Conservation (phyloP, 2,888 invertebrate species). For the Diaperis boleti region DNA sequence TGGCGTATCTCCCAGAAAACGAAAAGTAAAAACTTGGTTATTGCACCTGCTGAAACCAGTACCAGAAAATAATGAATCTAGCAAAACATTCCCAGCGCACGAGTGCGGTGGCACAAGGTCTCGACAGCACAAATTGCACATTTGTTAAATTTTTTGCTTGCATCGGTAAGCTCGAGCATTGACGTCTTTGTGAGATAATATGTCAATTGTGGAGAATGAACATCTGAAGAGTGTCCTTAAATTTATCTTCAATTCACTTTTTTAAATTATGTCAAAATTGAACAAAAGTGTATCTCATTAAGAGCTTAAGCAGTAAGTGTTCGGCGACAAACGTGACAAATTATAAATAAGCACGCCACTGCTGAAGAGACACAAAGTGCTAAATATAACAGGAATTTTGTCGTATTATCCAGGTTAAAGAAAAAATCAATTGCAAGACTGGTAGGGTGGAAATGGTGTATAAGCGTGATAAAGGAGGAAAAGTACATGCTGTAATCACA, state of each 20-base stretch:
- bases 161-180: too few relatives aligned
- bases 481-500: slow-evolving; percentile 45
- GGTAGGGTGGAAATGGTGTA: background rate
- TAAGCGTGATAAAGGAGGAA: background rate
- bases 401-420: background rate
- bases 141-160: background rate
- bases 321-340: too few relatives aligned
- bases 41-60: background rate
- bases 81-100: too few relatives aligned
- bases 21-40: too few relatives aligned
- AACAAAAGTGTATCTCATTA: too few relatives aligned
- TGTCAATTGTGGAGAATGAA: too few relatives aligned
- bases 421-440: slow-evolving; percentile 8
- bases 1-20: background rate
- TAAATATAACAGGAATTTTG: background rate
- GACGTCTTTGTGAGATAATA: background rate
- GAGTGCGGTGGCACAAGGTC: background rate
- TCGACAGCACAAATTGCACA: background rate
- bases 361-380: background rate
- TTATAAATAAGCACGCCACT: background rate
- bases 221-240: too few relatives aligned
- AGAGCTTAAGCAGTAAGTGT: too few relatives aligned
- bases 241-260: too few relatives aligned
- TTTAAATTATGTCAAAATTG: too few relatives aligned
- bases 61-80: too few relatives aligned